Evolutionary conservation across 2,797 vertebrate genomes (phyloP), one percentile per base, ranked within the genome.

Genomic region (Bovichtus diacanthus): DNA sequence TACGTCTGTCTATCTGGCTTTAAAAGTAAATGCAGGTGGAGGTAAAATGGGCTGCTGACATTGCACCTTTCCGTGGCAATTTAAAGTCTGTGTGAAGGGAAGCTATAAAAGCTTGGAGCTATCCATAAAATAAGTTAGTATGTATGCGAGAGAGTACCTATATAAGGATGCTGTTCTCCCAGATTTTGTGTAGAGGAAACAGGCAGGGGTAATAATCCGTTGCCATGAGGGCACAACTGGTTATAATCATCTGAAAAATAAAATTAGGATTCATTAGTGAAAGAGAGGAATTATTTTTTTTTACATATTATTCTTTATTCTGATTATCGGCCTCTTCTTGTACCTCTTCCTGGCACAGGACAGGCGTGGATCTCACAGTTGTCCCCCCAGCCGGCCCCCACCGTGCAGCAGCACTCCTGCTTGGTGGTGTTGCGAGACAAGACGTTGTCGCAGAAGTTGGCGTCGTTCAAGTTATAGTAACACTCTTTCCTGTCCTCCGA

Each of bases 341-440:
- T 84, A 96, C 95, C 95, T 94, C 86, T 87, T 77, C 88, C 92
- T 18, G 27, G 74, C 6, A 89, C 6, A 2, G 95, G 95, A 74
- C 95, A 96, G n/a, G 92, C 73, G n/a, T 95, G 93, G 76, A 95
- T 93, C 88, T 95, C 94, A 9, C 95, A 96, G 90, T 95, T 91
- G 88, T 94, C 94, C 0, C 95, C 95, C 95, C 95, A 96, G 72
- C 95, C 94, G 1, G 91, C 82, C 8, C 95, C 95, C 29, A 92
- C 94, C 0, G 95, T 95, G 76, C 95, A 96, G 90, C 95, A 96
- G 87, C 95, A 96, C 87, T 95, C 95, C 83, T 92, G 92, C 81
- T 93, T 95, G 74, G 93, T 96, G 82, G 85, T 72, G 87, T 95
- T 96, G 9, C 81, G 92, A 18, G 95, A 95, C 81, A 96, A 83